These are phyloP conservation scores for Tragelaphus imberbis DNA, from an alignment of 2,113 vertebrate genomes.

Conservation along the genomic window DNA sequence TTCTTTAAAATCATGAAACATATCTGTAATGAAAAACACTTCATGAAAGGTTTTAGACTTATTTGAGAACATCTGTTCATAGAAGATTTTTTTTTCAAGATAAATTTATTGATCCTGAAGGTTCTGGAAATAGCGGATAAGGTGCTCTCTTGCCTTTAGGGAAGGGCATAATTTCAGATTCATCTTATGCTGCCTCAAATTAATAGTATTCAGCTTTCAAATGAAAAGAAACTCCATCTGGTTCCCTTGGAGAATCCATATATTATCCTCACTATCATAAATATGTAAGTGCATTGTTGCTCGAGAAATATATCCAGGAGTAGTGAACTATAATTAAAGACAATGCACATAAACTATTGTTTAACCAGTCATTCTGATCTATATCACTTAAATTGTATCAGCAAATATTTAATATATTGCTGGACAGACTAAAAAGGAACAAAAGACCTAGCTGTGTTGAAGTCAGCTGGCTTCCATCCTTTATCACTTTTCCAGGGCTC, in stretches of 20 bases:
- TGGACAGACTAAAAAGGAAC: background rate
- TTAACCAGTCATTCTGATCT: background rate
- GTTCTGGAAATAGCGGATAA: background rate
- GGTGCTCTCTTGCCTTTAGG: background rate
- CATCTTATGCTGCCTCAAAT: background rate
- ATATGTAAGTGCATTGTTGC: background rate
- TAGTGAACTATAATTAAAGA: background rate
- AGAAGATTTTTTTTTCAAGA: background rate
- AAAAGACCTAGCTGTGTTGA: background rate
- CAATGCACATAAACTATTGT: background rate
- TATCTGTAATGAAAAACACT: conserved; percentile 1
- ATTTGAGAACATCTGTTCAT: background rate
- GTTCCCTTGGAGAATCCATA: background rate
- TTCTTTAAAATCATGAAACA: conserved; percentile 9
- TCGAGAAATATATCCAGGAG: background rate
- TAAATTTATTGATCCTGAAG: background rate
- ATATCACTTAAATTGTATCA: background rate
- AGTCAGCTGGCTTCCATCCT: background rate
- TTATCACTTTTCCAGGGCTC: background rate
- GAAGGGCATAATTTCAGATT: conserved; percentile 1
- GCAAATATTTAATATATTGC: background rate
- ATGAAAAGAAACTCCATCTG: background rate
- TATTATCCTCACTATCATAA: background rate
- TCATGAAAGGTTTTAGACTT: background rate
- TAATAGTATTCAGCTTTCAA: conserved; percentile 32